These are phyloP conservation scores for Larimichthys crocea DNA, from an alignment of 2,113 vertebrate species.

Conservation along the genomic window DNA sequence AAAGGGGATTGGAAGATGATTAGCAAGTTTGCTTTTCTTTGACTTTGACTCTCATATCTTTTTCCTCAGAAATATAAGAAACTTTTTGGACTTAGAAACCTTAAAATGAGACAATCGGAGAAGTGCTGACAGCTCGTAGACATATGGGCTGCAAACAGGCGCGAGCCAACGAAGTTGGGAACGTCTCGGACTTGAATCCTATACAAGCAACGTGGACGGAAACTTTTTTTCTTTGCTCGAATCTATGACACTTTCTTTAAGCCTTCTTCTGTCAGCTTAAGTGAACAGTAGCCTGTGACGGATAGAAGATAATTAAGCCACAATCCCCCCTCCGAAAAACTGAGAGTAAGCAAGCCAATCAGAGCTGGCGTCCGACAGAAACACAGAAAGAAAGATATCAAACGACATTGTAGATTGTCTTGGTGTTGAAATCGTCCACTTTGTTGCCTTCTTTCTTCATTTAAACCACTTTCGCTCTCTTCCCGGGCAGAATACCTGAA, in stretches of 20 bases:
- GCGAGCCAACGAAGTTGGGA: not conserved
- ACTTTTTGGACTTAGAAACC: not conserved
- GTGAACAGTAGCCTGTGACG: not conserved
- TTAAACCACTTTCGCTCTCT: not conserved
- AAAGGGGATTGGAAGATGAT: not conserved
- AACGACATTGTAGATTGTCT: not conserved
- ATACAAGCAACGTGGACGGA: not conserved
- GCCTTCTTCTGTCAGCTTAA: not conserved
- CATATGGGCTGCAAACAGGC: not conserved
- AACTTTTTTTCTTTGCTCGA: not conserved
- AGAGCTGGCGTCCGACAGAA: not conserved
- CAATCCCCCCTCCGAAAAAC: not conserved
- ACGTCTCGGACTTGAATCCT: not conserved
- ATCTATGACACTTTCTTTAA: constrained; percentile 8
- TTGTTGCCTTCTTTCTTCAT: not conserved
- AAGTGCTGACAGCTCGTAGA: not conserved
- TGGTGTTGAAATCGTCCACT: not conserved
- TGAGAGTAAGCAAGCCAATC: not conserved
- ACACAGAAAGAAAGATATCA: not conserved
- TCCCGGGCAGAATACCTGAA: not conserved
- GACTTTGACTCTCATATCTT: not conserved
- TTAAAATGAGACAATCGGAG: not conserved
- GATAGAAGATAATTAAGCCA: not conserved
- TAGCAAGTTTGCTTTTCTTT: not conserved
- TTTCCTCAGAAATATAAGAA: not conserved